Evolutionary conservation across 2,113 vertebrate genomes (phyloP), one percentile per base, ranked within the genome.

Genomic region (Chunga burmeisteri): DNA sequence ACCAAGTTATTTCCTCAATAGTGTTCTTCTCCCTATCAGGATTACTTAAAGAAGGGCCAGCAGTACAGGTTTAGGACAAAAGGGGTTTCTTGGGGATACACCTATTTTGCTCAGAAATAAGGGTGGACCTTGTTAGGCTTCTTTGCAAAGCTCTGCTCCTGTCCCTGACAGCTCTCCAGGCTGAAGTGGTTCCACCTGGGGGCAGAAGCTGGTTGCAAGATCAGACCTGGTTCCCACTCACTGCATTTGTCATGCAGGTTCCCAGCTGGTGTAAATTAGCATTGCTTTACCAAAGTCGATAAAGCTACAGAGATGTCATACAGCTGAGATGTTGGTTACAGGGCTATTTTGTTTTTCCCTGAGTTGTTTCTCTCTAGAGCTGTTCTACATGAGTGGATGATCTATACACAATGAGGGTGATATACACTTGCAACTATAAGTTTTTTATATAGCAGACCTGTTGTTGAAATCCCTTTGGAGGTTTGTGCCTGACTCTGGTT

Each of bases 61-160:
- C 13, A 68, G 17, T 16, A 47, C 2, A n/a, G 5, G 5, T 5
- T 61, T 70, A 44, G 16, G 16, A 55, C 3, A 65, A 40, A 89
- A 61, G 9, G 0, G 1, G 2, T 9, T 63, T 74, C 34, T 74
- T 58, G 10, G 3, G 0, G 3, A 52, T 59, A 23, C 3, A 19
- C 13, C 26, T 67, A 2, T 53, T 78, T 85, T 73, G 0, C 23
- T 68, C 16, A 80, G 36, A 72, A 86, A 36, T 11, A 4, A 72
- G 86, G n/a, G 14, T 17, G 7, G 21, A 46, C 17, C 22, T 72
- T 92, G 14, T 8, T 16, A 82, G 52, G 11, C 5, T 87, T 13
- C 26, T 71, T 55, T 52, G 3, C 18, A 88, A 79, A 72, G 20
- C 12, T 46, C 42, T 82, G 10, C 10, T 90, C 9, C 34, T 61